Percentiles rank a stretch among this genome's conserved stretches.
Conservation (phyloP, 2,888 invertebrate genomes). For the Frankliniella intonsa region DNA sequence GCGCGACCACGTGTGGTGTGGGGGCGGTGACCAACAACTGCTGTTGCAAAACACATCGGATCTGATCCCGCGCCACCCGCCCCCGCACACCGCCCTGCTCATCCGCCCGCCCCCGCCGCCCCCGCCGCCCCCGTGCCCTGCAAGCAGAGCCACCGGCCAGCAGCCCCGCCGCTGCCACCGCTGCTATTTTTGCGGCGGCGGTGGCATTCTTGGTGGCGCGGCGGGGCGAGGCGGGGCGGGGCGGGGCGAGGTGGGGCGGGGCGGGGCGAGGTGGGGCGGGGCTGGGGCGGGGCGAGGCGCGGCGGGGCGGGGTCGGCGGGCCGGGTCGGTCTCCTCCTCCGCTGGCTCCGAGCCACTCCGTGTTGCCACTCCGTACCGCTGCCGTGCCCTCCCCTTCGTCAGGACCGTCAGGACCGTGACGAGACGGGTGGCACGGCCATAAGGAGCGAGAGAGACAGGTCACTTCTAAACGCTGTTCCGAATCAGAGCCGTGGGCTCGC, state of each 20-base stretch:
- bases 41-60: slow-evolving; percentile 3
- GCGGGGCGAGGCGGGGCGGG: no score
- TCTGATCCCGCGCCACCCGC: not conserved
- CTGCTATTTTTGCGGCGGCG: slow-evolving; percentile 7
- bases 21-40: slow-evolving; percentile 2
- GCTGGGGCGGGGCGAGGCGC: no score
- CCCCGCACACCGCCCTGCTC: not conserved
- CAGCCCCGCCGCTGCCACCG: not conserved
- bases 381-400: not conserved
- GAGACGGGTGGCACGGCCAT: not conserved
- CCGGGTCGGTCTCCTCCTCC: no score
- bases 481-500: no score
- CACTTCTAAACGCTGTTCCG: no score
- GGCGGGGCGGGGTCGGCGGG: no score
- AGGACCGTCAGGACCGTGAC: not conserved
- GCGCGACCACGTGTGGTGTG: not conserved
- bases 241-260: no score
- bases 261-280: no score
- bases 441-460: no score
- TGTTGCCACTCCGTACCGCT: not conserved
- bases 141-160: no score
- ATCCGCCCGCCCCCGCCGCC: not conserved
- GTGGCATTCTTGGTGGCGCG: slow-evolving; percentile 4
- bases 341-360: no score
- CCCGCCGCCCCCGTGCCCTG: not conserved